Conservation (phyloP, 2,113 vertebrate species). For the Pseudorectes ferrugineus region DNA sequence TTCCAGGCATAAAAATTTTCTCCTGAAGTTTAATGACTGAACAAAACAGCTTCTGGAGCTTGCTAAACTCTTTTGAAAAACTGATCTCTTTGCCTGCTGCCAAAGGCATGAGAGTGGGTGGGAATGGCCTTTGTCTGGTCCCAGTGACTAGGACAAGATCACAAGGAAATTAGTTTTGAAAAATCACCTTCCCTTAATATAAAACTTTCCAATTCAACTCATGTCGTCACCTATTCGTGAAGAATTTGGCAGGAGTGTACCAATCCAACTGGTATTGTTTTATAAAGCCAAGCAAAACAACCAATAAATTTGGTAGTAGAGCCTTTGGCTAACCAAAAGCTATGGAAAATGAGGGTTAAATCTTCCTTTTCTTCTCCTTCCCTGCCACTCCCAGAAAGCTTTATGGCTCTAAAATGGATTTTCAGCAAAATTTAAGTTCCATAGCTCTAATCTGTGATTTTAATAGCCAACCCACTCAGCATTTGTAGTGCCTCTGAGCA, state of each 20-base stretch:
- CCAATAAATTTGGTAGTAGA: background rate
- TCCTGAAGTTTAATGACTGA: background rate
- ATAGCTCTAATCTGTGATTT: background rate
- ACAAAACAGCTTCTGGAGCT: background rate
- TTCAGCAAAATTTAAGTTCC: background rate
- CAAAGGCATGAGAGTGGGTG: background rate
- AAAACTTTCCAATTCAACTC: background rate
- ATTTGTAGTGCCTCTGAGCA: background rate
- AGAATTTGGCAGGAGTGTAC: background rate
- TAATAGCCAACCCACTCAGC: background rate
- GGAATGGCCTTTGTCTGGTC: background rate
- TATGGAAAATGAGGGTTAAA: background rate
- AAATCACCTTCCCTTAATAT: background rate
- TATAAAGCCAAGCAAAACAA: background rate
- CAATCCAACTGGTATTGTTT: background rate
- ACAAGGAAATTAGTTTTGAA: background rate
- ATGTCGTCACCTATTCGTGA: background rate
- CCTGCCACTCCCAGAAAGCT: background rate
- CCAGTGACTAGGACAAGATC: background rate
- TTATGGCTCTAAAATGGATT: background rate
- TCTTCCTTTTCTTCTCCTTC: background rate
- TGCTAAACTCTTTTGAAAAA: background rate
- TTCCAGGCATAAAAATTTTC: background rate
- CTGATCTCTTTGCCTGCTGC: background rate
- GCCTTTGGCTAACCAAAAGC: background rate